These are phyloP conservation scores for Artibeus lituratus DNA, from an alignment of 2,797 vertebrate species.

Conservation along the genomic window DNA sequence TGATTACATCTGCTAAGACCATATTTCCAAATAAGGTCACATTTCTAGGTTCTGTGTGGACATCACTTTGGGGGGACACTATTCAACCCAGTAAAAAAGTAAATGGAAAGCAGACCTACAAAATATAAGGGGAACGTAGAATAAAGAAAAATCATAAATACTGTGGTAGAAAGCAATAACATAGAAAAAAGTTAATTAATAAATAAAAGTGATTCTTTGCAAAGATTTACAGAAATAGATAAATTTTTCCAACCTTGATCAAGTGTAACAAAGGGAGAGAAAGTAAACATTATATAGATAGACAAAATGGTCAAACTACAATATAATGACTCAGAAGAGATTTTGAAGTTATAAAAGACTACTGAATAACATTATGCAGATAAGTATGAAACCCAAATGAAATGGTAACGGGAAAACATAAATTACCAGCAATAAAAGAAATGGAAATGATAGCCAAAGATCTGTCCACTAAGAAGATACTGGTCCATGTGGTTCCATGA, in stretches of 20 bases:
- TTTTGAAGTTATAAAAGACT: neutral
- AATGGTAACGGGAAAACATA: neutral
- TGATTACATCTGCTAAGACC: neutral
- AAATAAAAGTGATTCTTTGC: neutral
- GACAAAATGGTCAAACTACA: neutral
- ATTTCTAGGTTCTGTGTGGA: neutral
- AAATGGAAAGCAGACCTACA: neutral
- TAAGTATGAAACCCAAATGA: neutral
- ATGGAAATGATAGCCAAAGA: neutral
- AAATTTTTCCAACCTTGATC: neutral
- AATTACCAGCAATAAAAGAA: neutral
- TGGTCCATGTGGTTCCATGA: neutral
- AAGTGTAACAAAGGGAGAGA: neutral
- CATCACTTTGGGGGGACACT: neutral
- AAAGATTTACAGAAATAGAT: constrained; percentile 9
- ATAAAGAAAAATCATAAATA: neutral
- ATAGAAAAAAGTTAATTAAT: neutral
- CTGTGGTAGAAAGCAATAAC: neutral
- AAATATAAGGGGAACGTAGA: neutral
- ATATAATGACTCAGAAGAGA: neutral
- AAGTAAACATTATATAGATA: neutral
- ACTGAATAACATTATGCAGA: neutral
- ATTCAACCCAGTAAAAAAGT: neutral
- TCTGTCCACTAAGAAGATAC: neutral
- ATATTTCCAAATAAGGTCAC: neutral